phyloP scores from a whole-genome alignment of 2,113 vertebrate genomes.

The Gallinago paraguaiae region DNA sequence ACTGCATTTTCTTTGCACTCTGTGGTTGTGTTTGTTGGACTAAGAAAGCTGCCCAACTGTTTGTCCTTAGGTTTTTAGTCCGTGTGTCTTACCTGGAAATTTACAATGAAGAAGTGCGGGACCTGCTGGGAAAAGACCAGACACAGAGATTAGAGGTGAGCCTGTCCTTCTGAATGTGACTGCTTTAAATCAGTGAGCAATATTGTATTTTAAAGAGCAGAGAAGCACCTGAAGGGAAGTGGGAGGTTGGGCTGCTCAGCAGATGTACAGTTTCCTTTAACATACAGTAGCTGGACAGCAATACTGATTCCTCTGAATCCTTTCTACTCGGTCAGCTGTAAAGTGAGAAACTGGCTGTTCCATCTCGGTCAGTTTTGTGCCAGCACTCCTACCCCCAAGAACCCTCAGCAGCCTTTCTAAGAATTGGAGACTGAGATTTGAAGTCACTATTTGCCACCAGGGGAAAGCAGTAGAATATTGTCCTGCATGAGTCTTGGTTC shows the following conservation, averaged over 20 bases:
- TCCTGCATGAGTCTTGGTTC: background rate
- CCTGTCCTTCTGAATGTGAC: background rate
- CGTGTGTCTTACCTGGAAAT: constrained; percentile 98
- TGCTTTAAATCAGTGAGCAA: background rate
- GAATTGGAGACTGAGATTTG: background rate
- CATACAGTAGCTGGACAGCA: background rate
- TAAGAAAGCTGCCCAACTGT: background rate
- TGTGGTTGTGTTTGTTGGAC: background rate
- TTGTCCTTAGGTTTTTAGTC: constrained; percentile 89
- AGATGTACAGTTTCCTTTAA: background rate
- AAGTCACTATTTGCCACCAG: background rate
- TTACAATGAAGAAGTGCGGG: constrained; percentile 97
- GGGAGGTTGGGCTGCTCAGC: background rate
- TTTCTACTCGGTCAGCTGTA: background rate
- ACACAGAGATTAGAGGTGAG: constrained; percentile 94
- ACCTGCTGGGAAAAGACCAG: constrained; percentile 96
- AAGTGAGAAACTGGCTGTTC: background rate
- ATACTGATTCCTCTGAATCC: background rate
- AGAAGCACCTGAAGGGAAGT: background rate
- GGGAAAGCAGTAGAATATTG: background rate
- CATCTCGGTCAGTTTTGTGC: background rate
- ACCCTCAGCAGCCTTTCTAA: background rate
- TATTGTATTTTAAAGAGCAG: background rate
- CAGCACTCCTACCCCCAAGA: background rate
- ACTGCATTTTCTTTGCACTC: background rate